Base-by-base conservation (phyloP, 2,113 vertebrate species). In the Mobula birostris region DNA sequence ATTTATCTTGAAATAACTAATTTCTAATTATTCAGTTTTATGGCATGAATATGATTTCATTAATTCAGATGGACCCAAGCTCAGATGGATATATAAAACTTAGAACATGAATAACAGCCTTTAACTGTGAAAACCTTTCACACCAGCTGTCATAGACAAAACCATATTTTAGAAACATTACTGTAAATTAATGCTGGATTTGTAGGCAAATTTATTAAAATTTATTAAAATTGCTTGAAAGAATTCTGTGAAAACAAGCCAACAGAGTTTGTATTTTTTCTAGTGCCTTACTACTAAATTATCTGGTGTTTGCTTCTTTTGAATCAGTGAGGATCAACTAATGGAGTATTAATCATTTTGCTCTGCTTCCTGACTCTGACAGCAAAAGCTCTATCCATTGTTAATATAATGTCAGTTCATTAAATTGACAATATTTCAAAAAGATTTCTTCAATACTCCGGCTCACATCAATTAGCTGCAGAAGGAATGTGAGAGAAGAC, bases 141-240 rank as follows among this genome's bases (percentile, higher is more conserved):
- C 7, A 5, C 70, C 36, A 72, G 36, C 40, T 93, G 32, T 9
- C 70, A 92, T 27, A 36, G 32, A 68, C 3, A 14, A 36, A 72
- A 93, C 2, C 9, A 48, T 74, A 27, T 70, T 24, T 93, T 74
- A 72, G 36, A 74, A 72, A 9, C 36, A 48, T 27, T 8, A 36
- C n/a, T 29, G 48, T 74, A 24, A 74, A 93, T 24, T 70, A 74
- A 48, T 48, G 40, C 19, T 72, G 36, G 9, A 36, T 21, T 48
- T 72, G 90, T 48, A 7, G 68, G 48, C 68, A 72, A 72, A 92
- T 93, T 48, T 93, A 93, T 72, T 48, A 74, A 72, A 72, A 92
- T 93, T 48, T 93, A 93, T 72, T 48, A 74, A 48, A 74, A 68
- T 91, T 29, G 40, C 68, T 48, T 72, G 4, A 15, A 36, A 40